phyloP scores from a whole-genome alignment of 1,140 invertebrate species.

The Drosophila nigromelanica region DNA sequence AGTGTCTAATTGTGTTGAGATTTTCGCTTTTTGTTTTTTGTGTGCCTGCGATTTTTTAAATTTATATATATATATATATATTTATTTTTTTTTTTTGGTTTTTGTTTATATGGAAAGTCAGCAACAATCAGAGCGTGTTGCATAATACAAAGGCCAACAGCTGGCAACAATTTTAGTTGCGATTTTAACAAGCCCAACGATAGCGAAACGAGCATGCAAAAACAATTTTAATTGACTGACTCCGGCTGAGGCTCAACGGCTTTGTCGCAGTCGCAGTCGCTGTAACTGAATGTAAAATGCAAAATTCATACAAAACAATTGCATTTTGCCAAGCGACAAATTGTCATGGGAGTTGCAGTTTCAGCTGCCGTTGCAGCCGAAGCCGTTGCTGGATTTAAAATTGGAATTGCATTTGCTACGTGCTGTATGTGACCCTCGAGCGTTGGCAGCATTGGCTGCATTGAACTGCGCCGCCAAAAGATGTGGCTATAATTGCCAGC shows the following conservation, averaged over 20 bases:
- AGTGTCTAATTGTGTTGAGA: constrained; percentile 74
- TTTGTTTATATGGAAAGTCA: constrained; percentile 42
- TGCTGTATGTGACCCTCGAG: constrained; percentile 68
- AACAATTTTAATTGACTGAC: constrained; percentile 77
- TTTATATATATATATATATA: constrained; percentile 10
- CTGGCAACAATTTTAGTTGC: constrained; percentile 56
- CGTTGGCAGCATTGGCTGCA: constrained; percentile 52
- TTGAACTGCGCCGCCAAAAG: constrained; percentile 66
- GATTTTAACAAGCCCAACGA: constrained; percentile 79
- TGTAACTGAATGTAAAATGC: constrained; percentile 45
- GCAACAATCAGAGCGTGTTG: constrained; percentile 82
- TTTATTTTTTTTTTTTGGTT: constrained; percentile 25
- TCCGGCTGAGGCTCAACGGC: constrained; percentile 10
- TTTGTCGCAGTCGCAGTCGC: neutral
- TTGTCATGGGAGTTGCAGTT: constrained; percentile 76
- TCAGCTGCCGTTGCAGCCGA: neutral
- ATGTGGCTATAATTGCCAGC: constrained; percentile 33
- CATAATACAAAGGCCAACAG: constrained; percentile 68
- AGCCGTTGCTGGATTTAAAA: constrained; percentile 16
- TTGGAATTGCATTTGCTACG: constrained; percentile 30
- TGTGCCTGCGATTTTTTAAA: neutral
- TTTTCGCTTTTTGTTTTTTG: constrained; percentile 26
- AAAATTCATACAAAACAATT: constrained; percentile 75
- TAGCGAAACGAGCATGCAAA: constrained; percentile 79
- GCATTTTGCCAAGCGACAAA: constrained; percentile 77